Evolutionary conservation across 2,888 invertebrate genomes (phyloP).

Genomic region (Spodoptera picta): DNA sequence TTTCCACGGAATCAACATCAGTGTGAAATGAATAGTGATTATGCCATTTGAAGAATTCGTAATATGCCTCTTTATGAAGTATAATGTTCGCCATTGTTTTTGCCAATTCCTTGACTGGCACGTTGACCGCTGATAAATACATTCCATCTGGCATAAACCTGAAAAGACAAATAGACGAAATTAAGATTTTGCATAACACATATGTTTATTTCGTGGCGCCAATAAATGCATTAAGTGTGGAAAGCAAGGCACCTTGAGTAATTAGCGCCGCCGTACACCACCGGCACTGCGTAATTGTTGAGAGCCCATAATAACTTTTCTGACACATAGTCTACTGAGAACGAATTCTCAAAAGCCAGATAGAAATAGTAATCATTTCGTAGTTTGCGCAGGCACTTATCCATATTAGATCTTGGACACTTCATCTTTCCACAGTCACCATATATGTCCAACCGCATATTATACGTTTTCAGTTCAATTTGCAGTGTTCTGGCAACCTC

Average conservation of each 20-base stretch:
- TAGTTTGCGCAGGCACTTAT: constrained; percentile 59
- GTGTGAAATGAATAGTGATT: constrained; percentile 61
- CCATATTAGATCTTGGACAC: constrained; percentile 9
- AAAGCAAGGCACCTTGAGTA: constrained; percentile 70
- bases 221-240: too few species aligned
- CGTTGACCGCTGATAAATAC: constrained; percentile 51
- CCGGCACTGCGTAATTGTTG: constrained; percentile 69
- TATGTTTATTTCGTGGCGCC: too few species aligned
- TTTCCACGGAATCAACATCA: constrained; percentile 46
- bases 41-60: constrained; percentile 63
- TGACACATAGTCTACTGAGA: constrained; percentile 76
- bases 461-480: constrained; percentile 55
- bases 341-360: constrained; percentile 75
- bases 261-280: constrained; percentile 79
- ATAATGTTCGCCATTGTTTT: constrained; percentile 56
- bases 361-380: constrained; percentile 73
- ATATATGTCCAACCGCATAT: constrained; percentile 66
- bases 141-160: constrained; percentile 62
- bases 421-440: constrained; percentile 63
- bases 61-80: constrained; percentile 50
- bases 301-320: constrained; percentile 74
- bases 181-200: too few species aligned
- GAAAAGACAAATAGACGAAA: constrained; percentile 7
- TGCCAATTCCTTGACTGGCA: constrained; percentile 36
- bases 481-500: constrained; percentile 57